Percentiles rank a stretch among this genome's conserved stretches.
These are phyloP conservation scores for Jaculus jaculus DNA, from an alignment of 2,113 vertebrate species.

Conservation along the genomic window DNA sequence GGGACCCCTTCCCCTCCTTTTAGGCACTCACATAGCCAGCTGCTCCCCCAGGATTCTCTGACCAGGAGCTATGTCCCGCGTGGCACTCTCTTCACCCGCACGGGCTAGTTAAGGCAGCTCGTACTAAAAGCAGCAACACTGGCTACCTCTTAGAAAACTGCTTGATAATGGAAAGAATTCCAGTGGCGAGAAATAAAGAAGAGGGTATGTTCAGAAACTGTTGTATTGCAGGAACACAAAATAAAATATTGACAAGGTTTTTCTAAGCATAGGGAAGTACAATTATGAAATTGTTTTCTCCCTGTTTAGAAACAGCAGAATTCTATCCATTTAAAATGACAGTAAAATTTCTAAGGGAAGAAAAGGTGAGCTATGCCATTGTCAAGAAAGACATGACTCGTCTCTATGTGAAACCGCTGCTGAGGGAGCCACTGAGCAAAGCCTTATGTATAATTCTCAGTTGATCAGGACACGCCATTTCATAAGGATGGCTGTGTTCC, in stretches of 20 bases:
- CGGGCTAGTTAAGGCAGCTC: conserved; percentile 15
- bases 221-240: background rate
- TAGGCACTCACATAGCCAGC: background rate
- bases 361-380: background rate
- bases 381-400: background rate
- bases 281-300: conserved; percentile 30
- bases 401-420: background rate
- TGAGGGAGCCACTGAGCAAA: background rate
- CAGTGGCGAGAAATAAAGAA: background rate
- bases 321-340: conserved; percentile 18
- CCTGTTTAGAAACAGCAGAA: conserved; percentile 44
- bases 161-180: conserved; percentile 33
- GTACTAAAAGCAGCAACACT: background rate
- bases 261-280: conserved; percentile 18
- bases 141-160: background rate
- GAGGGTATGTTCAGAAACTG: conserved; percentile 1
- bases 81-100: background rate
- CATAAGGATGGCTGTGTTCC: background rate
- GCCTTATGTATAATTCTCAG: background rate
- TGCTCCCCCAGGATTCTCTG: background rate
- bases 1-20: background rate
- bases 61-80: background rate
- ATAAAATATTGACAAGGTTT: background rate
- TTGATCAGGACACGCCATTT: background rate
- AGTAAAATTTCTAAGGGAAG: background rate